A percentile compares a stretch with the other conserved stretches of the same genome.
These are phyloP conservation scores for Epinephelus malabaricus DNA, from an alignment of 2,797 vertebrate species.

Conservation along the genomic window DNA sequence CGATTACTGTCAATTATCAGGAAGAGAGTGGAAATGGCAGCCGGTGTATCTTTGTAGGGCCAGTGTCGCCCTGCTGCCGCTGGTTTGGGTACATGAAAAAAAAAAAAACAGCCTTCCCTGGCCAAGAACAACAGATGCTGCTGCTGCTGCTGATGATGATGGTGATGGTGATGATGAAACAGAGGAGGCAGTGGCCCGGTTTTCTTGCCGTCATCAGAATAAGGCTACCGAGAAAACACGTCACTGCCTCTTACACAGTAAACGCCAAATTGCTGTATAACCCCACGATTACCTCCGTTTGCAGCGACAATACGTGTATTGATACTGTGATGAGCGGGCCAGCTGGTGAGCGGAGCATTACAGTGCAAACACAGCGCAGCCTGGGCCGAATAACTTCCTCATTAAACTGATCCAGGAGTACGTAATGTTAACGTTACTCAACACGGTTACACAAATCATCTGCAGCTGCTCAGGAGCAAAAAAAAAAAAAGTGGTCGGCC, in stretches of 20 bases:
- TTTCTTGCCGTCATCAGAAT: constrained; percentile 69
- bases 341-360: constrained; percentile 44
- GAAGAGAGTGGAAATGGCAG: constrained; percentile 70
- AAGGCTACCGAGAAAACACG: constrained; percentile 66
- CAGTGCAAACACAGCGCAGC: constrained; percentile 47
- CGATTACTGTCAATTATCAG: constrained; percentile 74
- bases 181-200: constrained; percentile 53
- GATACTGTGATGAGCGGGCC: constrained; percentile 42
- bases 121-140: constrained; percentile 71
- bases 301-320: constrained; percentile 15
- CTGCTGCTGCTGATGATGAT: constrained; percentile 31
- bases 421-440: constrained; percentile 69
- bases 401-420: constrained; percentile 55
- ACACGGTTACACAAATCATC: constrained; percentile 77
- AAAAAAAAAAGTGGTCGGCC: constrained; percentile 69
- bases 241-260: constrained; percentile 59
- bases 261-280: constrained; percentile 29
- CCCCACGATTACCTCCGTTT: constrained; percentile 16
- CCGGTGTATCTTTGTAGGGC: constrained; percentile 55
- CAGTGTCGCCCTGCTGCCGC: constrained; percentile 44
- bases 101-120: not conserved
- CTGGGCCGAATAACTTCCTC: constrained; percentile 61
- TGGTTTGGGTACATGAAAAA: constrained; percentile 36
- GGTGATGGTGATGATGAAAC: constrained; percentile 53
- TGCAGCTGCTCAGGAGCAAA: constrained; percentile 67